A percentile compares a stretch with the other conserved stretches of the same genome.
Conservation (phyloP, 2,797 vertebrate species). For the Cynodonichthys magdalenae region DNA sequence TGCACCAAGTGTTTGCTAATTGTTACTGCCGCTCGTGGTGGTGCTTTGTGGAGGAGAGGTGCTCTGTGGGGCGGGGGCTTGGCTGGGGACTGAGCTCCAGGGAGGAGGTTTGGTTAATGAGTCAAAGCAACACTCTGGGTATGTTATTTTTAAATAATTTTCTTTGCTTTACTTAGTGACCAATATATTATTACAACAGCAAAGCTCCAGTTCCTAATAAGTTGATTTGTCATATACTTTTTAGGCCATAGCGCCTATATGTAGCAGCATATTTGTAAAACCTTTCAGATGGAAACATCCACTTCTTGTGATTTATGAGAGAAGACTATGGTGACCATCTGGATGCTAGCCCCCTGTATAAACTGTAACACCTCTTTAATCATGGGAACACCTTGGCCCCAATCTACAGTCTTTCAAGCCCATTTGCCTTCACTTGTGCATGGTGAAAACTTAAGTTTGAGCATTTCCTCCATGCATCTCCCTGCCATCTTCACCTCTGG, state of each 20-base stretch:
- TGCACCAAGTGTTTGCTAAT: no score
- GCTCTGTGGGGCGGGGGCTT: no score
- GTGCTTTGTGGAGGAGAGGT: no score
- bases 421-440: slow-evolving; percentile 40
- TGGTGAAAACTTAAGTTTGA: slow-evolving; percentile 31
- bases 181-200: no score
- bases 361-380: slow-evolving; percentile 35
- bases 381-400: slow-evolving; percentile 31
- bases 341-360: slow-evolving; percentile 16
- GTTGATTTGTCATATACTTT: slow-evolving; percentile 2
- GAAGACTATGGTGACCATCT: slow-evolving; percentile 31
- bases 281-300: slow-evolving; percentile 20
- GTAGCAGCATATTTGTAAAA: slow-evolving; percentile 22
- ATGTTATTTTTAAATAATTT: no score
- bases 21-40: no score
- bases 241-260: slow-evolving; percentile 13
- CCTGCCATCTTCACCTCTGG: slow-evolving; percentile 27
- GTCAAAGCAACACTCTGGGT: no score
- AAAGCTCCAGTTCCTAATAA: background rate
- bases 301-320: slow-evolving; percentile 42
- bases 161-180: background rate
- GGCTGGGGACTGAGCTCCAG: no score
- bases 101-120: no score
- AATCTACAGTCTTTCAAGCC: slow-evolving; percentile 23
- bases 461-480: slow-evolving; percentile 34